Conservation (phyloP, 2,797 vertebrate species). For the Fundulus diaphanus region DNA sequence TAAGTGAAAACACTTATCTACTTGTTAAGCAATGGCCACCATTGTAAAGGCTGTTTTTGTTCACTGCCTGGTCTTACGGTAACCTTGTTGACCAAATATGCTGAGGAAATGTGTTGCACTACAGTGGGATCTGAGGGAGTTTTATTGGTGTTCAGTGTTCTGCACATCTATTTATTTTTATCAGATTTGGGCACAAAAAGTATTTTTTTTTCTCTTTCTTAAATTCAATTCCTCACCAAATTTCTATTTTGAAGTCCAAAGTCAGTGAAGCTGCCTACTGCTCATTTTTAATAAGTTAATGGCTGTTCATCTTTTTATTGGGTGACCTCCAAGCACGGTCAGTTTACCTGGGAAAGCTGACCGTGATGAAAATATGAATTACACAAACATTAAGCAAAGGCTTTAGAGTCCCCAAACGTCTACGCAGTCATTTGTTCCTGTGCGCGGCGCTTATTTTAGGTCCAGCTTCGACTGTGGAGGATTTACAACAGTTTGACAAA, state of each 20-base stretch:
- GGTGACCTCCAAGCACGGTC: constrained; percentile 7
- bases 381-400: neutral
- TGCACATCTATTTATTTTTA: neutral
- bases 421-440: neutral
- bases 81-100: constrained; percentile 13
- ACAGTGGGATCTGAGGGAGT: neutral
- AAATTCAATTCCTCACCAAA: neutral
- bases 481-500: constrained; percentile 16
- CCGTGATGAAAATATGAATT: too few relatives aligned
- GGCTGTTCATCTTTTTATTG: neutral
- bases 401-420: neutral
- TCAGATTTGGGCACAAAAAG: neutral
- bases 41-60: constrained; percentile 13
- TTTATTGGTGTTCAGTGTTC: neutral
- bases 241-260: neutral
- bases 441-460: neutral
- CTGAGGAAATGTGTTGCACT: constrained; percentile 6
- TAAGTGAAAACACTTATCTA: constrained; percentile 17
- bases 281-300: neutral
- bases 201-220: constrained; percentile 12
- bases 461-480: neutral
- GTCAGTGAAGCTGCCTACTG: neutral
- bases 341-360: constrained; percentile 13
- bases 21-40: constrained; percentile 12
- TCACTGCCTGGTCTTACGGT: constrained; percentile 10